A percentile compares a stretch with the other conserved stretches of the same genome.
Evolutionary conservation across 2,797 vertebrate genomes (phyloP).

Genomic region (Anomalospiza imberbis): DNA sequence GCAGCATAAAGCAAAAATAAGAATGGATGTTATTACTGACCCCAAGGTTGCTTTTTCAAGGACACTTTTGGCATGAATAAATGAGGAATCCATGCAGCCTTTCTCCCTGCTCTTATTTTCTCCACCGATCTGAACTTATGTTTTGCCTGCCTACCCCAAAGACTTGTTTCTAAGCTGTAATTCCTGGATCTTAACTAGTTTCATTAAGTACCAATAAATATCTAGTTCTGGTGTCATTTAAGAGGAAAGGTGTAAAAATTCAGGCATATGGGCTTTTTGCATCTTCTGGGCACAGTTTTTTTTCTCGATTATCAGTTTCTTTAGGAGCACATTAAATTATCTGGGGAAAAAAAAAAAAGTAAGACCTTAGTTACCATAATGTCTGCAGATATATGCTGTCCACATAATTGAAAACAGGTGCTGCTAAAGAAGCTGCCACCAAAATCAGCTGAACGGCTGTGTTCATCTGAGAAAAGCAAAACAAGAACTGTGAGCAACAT

Average conservation of each 20-base stretch:
- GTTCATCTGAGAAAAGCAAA: slow-evolving; percentile 82
- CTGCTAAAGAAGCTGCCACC: slow-evolving; percentile 92
- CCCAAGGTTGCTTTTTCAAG: neutral
- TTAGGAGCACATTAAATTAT: neutral
- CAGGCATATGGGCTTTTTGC: neutral
- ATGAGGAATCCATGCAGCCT: neutral
- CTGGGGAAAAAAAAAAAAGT: too few species aligned
- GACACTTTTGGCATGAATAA: neutral
- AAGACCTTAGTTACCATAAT: slow-evolving; percentile 83
- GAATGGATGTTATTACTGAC: neutral
- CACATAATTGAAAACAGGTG: slow-evolving; percentile 93
- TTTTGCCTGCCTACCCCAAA: neutral
- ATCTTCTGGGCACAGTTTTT: neutral
- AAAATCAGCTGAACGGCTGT: slow-evolving; percentile 92
- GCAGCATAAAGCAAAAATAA: neutral
- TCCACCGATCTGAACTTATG: neutral
- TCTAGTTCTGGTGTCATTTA: neutral
- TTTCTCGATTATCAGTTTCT: neutral
- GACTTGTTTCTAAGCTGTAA: neutral
- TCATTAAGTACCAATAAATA: neutral
- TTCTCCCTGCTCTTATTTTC: neutral
- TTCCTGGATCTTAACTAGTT: neutral
- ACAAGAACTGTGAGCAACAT: neutral
- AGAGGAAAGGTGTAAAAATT: neutral
- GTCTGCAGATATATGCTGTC: slow-evolving; percentile 90